Evolutionary conservation across 2,113 vertebrate genomes (phyloP).

Genomic region (Chionis minor): DNA sequence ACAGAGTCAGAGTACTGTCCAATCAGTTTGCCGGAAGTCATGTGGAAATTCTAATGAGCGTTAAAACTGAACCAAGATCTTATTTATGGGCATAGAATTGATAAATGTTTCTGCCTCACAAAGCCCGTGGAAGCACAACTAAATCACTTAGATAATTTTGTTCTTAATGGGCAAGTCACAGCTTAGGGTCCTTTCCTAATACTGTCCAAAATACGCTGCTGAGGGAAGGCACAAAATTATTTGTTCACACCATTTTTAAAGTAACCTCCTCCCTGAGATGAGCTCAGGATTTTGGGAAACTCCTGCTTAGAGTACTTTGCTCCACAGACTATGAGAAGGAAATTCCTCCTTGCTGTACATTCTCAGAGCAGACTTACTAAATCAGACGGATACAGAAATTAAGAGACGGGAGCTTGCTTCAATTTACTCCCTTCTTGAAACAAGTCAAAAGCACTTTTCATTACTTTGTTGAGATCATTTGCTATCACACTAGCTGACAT

Average conservation of each 20-base stretch:
- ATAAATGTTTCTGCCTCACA: background rate
- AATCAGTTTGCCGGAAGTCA: background rate
- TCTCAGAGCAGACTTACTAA: background rate
- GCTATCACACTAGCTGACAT: background rate
- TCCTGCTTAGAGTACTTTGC: background rate
- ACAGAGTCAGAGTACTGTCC: background rate
- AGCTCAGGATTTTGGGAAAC: background rate
- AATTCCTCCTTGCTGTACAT: background rate
- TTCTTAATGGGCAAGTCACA: background rate
- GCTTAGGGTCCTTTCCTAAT: background rate
- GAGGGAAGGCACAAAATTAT: background rate
- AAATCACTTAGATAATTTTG: background rate
- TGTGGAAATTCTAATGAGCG: fast-evolving
- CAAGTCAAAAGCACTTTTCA: background rate
- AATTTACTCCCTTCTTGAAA: background rate
- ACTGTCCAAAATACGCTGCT: background rate
- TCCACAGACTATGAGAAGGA: background rate
- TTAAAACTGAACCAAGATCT: background rate
- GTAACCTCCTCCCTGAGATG: background rate
- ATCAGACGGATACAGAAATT: background rate
- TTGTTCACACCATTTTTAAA: background rate
- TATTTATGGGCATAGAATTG: fast-evolving
- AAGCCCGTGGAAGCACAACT: background rate
- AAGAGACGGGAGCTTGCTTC: background rate
- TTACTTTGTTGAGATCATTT: background rate